Percentiles rank a stretch among this genome's conserved stretches.
Conservation (phyloP, 2,113 vertebrate species). For the Proteles cristata region DNA sequence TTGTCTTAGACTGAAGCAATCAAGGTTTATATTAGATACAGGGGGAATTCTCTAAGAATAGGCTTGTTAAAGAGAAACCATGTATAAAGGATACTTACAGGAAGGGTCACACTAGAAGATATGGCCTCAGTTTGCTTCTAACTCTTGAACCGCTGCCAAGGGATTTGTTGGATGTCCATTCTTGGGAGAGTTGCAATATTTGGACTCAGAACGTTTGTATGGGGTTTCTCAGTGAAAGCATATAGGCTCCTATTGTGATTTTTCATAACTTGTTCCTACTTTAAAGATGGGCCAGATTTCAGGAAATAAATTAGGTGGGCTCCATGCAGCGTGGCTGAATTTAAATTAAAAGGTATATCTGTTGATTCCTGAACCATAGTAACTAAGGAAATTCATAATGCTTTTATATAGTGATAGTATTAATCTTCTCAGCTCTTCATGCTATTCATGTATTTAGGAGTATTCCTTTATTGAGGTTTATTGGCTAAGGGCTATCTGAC, state of each 20-base stretch:
- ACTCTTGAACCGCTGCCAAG: neutral
- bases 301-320: neutral
- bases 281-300: conserved; percentile 6
- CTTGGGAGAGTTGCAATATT: neutral
- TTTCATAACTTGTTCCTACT: neutral
- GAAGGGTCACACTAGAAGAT: neutral
- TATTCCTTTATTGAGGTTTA: neutral
- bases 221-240: neutral
- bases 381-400: neutral
- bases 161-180: neutral
- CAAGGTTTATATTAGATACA: neutral
- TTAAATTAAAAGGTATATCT: conserved; percentile 16
- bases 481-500: neutral
- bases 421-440: neutral
- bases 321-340: neutral
- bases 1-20: neutral
- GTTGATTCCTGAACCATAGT: neutral
- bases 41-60: neutral
- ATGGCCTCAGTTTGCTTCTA: neutral
- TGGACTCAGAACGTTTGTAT: neutral
- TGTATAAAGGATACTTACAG: neutral
- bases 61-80: neutral
- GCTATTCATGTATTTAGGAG: neutral
- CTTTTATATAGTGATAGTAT: neutral
- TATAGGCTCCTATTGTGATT: neutral